Evolutionary conservation across 1,140 invertebrate species (phyloP), one percentile per base, ranked within the genome.

Genomic region (Bombus soroeensis): DNA sequence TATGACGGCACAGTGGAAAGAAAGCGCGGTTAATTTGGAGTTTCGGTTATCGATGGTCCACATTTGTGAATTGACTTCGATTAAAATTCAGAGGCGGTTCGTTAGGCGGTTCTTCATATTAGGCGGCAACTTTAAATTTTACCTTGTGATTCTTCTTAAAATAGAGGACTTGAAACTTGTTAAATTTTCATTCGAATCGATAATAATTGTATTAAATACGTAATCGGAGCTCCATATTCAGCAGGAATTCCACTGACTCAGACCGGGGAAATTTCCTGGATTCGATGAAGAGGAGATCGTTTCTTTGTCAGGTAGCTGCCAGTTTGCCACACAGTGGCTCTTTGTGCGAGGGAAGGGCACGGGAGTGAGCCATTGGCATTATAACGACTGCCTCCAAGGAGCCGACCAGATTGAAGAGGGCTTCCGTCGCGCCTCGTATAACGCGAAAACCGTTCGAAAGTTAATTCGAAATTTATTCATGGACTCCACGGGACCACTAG

Each of bases 391-490:
- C 47, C 72, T 87, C 68, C 32, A 77, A 85, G 84, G 81, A 88
- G 80, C 84, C 81, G 78, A 74, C 62, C 71, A 86, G 89, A 90
- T 91, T 88, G 90, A 83, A 74, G 68, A 78, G 89, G 87, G 83
- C 88, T 89, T 89, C 73, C 83, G 91, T 82, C 88, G 81, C 86
- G 89, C 75, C 82, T 91, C 86, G 87, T 81, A 88, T 92, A 93
- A 89, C 87, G 83, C 85, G 88, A 90, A 88, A 87, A 91, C 86
- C 88, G 87, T 91, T 92, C 86, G 81, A 90, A 92, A 92, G 90
- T 92, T 93, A 93, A 93, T 94, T 94, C 86, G 84, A 94, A 94
- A 94, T 94, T 94, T 94, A 94, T 94, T 94, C 93, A 94, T 94
- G 93, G 88, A 91, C 88, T 82, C 86, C 73, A 39, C 76, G 90